Conservation (phyloP, 2,888 invertebrate genomes). For the Drosophila borborema region DNA sequence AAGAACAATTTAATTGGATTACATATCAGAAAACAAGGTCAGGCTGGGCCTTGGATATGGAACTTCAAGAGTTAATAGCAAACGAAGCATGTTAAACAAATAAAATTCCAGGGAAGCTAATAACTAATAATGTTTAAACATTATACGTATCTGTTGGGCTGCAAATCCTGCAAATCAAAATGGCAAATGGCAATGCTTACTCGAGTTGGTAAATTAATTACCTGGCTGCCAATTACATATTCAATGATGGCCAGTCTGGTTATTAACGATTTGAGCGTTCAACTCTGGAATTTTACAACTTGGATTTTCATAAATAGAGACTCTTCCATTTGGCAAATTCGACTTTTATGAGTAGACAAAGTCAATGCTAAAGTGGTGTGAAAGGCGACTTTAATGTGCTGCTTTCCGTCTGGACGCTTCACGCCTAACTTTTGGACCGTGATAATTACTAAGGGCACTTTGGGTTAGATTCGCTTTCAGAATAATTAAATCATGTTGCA, state of each 20-base stretch:
- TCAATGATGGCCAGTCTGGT: conserved; percentile 23
- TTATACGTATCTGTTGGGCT: conserved; percentile 15
- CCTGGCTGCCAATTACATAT: conserved; percentile 47
- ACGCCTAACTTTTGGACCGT: conserved; percentile 33
- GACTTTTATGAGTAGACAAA: conserved; percentile 44
- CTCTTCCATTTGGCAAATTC: conserved; percentile 57
- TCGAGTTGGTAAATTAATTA: conserved; percentile 43
- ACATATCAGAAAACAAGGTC: too few relatives aligned
- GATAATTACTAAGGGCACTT: conserved; percentile 41
- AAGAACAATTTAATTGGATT: too few relatives aligned
- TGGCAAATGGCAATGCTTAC: background rate
- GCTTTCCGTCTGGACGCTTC: conserved; percentile 23
- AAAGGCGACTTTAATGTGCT: background rate
- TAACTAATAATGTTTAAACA: background rate
- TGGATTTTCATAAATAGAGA: conserved; percentile 43
- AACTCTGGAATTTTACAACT: conserved; percentile 52
- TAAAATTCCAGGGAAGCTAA: background rate
- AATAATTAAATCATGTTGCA: conserved; percentile 6
- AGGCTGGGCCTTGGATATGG: too few relatives aligned
- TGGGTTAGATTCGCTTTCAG: conserved; percentile 16
- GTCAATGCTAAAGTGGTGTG: background rate
- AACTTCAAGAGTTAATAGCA: too few relatives aligned
- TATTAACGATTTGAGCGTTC: conserved; percentile 19
- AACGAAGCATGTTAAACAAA: background rate
- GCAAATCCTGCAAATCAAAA: background rate